These are phyloP conservation scores for Dorcus hopei DNA, from an alignment of 2,888 invertebrate species.

Conservation along the genomic window DNA sequence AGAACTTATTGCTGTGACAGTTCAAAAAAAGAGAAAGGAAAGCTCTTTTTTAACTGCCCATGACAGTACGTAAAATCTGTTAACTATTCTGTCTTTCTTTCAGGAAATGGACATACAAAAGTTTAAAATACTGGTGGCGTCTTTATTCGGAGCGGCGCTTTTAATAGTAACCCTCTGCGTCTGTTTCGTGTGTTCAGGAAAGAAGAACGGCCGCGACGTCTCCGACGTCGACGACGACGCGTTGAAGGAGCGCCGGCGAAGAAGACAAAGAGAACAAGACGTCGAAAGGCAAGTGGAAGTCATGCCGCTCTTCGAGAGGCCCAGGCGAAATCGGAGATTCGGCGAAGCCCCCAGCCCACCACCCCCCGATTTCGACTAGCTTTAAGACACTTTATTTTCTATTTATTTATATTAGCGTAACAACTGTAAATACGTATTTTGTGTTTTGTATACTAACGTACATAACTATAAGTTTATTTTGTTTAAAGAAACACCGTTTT, in stretches of 20 bases:
- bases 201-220: neutral
- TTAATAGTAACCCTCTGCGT: constrained; percentile 6
- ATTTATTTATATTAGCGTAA: neutral
- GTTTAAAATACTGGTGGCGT: constrained; percentile 11
- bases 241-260: neutral
- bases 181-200: constrained; percentile 7
- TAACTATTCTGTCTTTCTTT: neutral
- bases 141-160: constrained; percentile 3
- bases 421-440: too few species aligned
- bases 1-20: neutral
- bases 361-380: constrained; percentile 29
- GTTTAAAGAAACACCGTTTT: too few species aligned
- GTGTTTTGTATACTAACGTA: too few species aligned
- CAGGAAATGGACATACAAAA: constrained; percentile 12
- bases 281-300: constrained; percentile 22
- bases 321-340: constrained; percentile 9
- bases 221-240: constrained; percentile 7
- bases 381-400: constrained; percentile 7
- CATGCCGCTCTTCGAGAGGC: constrained; percentile 8
- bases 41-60: too few species aligned
- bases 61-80: neutral
- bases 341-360: constrained; percentile 29
- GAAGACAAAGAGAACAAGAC: constrained; percentile 13
- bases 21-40: too few species aligned
- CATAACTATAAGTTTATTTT: too few species aligned